Conservation (phyloP, 23 tunicate species). For the Trididemnum nubilum region DNA sequence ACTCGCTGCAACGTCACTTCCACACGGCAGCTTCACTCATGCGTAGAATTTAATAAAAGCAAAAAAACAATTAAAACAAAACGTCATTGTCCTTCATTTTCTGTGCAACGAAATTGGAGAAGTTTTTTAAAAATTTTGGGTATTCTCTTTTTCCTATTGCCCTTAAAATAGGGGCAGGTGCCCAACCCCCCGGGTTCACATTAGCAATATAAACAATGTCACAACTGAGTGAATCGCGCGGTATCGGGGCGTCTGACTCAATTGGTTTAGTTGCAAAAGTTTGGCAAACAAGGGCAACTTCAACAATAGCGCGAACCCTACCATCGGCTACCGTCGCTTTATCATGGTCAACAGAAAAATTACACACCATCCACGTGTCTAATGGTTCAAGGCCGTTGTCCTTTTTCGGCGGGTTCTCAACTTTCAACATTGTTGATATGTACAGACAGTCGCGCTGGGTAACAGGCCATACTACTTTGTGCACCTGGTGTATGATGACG, state of each 20-base stretch:
- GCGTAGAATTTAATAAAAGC: too few species aligned
- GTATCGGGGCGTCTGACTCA: conserved; percentile 36
- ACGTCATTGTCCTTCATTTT: conserved; percentile 62
- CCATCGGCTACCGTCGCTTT: conserved; percentile 38
- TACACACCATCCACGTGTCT: conserved; percentile 85
- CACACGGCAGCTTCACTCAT: too few species aligned
- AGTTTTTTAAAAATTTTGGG: conserved; percentile 74
- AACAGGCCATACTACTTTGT: conserved; percentile 86
- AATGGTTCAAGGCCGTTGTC: conserved; percentile 28
- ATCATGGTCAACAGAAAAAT: conserved; percentile 74
- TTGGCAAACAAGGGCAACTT: conserved; percentile 78
- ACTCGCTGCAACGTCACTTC: too few species aligned
- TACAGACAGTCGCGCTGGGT: conserved; percentile 85
- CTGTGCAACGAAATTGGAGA: conserved; percentile 70
- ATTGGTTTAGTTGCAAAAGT: conserved; percentile 66
- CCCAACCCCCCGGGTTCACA: conserved; percentile 96
- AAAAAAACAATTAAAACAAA: conserved; percentile 57
- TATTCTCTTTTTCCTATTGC: conserved; percentile 83
- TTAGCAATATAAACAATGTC: conserved; percentile 83
- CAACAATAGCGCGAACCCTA: conserved; percentile 63
- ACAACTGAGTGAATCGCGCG: conserved; percentile 63
- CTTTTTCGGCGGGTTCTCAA: conserved; percentile 26
- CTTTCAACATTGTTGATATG: conserved; percentile 58
- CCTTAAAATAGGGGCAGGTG: conserved; percentile 64
- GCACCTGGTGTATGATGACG: conserved; percentile 74